Base-by-base conservation (phyloP, 2,113 vertebrate genomes). In the Atrichornis clamosus region DNA sequence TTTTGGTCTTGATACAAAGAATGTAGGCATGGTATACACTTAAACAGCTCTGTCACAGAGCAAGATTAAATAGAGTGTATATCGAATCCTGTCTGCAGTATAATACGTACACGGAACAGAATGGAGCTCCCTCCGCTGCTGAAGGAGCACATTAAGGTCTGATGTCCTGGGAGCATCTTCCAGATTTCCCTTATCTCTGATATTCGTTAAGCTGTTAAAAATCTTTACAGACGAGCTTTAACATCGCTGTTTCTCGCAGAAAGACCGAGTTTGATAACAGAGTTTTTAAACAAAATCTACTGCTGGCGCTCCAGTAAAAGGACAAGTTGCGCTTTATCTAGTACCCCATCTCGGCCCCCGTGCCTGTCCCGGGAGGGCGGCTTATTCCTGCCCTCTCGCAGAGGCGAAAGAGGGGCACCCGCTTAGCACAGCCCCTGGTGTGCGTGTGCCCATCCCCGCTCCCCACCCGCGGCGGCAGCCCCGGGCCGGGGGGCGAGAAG, bases 1-100 rank as follows among this genome's bases (percentile, higher is more conserved):
- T 96, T 97, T 96, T 94, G 96, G 96, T 96, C 95, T 90, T 73
- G 85, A 94, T 96, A 97, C 95, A 97, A 97, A 97, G 96, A 88
- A 89, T 58, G 96, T 96, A 96, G 96, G 96, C 96, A 96, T 60
- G 88, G 96, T 97, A 92, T 96, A 97, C 96, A 97, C 95, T 97
- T 97, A 96, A 97, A 97, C 96, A 97, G 93, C 90, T 96, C 96
- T 96, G 96, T 96, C 96, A 96, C 90, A 74, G 96, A 94, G 93
- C 83, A 92, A 94, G 93, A 96, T 96, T 97, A 96, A 96, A 96
- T 91, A 81, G 93, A 93, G 79, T 86, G 84, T 84, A 65, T 96
- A 93, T 95, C 93, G 95, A 94, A 90, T 93, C 59, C 93, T 89
- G 90, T 84, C 95, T 96, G 83, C 93, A 42, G 68, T 41, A 58